Evolutionary conservation across 2,113 vertebrate genomes (phyloP).

Genomic region (Ciconia maguari): DNA sequence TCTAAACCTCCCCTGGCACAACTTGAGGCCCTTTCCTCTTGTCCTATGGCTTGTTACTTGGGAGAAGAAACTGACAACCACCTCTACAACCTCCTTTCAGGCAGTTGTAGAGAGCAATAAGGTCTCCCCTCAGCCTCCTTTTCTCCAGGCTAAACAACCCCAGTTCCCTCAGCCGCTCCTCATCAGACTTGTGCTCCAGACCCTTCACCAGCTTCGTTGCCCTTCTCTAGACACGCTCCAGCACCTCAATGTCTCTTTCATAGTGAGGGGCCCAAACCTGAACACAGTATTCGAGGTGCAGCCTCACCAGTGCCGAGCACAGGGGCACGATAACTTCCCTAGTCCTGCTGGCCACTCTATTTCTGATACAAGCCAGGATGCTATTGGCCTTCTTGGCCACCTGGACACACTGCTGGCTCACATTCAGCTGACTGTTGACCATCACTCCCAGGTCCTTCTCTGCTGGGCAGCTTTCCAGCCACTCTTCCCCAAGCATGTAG

Average conservation of each 20-base stretch:
- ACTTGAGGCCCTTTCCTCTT: neutral
- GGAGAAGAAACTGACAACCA: neutral
- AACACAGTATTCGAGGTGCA: neutral
- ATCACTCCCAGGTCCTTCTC: no score
- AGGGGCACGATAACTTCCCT: neutral
- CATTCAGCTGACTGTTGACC: no score
- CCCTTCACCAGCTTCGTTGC: no score
- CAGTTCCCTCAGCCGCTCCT: no score
- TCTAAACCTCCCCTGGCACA: neutral
- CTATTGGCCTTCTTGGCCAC: no score
- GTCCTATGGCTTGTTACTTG: neutral
- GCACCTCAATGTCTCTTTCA: neutral
- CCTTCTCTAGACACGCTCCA: neutral
- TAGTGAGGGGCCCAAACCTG: neutral
- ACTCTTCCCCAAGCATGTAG: no score
- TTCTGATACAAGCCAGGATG: neutral
- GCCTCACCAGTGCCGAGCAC: neutral
- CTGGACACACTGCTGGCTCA: no score
- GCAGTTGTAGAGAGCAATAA: neutral
- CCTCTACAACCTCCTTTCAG: neutral
- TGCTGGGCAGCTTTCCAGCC: no score
- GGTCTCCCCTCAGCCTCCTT: neutral
- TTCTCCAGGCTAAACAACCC: neutral
- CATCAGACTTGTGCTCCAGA: no score
- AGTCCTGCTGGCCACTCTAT: neutral